phyloP scores from a whole-genome alignment of 2,113 vertebrate species.

The Beaufortia kweichowensis region DNA sequence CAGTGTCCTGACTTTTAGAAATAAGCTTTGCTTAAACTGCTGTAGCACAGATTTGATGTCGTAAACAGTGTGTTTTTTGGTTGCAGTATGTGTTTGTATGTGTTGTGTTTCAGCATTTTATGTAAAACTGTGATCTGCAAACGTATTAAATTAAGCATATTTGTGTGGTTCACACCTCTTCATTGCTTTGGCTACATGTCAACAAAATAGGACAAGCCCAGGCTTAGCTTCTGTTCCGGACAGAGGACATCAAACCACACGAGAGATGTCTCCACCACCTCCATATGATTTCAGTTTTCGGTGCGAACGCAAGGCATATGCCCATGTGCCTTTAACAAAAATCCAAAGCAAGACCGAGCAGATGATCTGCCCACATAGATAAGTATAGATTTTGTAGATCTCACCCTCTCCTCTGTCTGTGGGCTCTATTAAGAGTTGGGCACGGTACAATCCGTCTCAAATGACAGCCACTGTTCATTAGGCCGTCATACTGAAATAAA shows the following conservation, averaged over 20 bases:
- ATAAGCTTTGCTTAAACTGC: too few species aligned
- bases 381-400: constrained; percentile 64
- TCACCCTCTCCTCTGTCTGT: constrained; percentile 53
- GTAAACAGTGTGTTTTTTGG: too few species aligned
- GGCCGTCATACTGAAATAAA: constrained; percentile 53
- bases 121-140: background rate
- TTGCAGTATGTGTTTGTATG: too few species aligned
- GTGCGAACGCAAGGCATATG: constrained; percentile 8
- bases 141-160: background rate
- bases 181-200: constrained; percentile 20
- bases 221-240: constrained; percentile 29
- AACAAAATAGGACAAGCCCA: constrained; percentile 32
- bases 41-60: too few species aligned
- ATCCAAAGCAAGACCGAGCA: constrained; percentile 51
- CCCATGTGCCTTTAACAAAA: background rate
- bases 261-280: constrained; percentile 18
- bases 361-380: constrained; percentile 58
- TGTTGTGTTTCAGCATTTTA: too few species aligned
- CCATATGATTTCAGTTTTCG: constrained; percentile 31
- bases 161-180: constrained; percentile 19
- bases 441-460: constrained; percentile 57
- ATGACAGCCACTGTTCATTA: constrained; percentile 57
- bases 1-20: too few species aligned
- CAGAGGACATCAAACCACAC: constrained; percentile 25
- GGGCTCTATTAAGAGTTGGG: constrained; percentile 59